Evolutionary conservation across 2,888 invertebrate species (phyloP), one percentile per base, ranked within the genome.

Genomic region (Cyaniris semiargus): DNA sequence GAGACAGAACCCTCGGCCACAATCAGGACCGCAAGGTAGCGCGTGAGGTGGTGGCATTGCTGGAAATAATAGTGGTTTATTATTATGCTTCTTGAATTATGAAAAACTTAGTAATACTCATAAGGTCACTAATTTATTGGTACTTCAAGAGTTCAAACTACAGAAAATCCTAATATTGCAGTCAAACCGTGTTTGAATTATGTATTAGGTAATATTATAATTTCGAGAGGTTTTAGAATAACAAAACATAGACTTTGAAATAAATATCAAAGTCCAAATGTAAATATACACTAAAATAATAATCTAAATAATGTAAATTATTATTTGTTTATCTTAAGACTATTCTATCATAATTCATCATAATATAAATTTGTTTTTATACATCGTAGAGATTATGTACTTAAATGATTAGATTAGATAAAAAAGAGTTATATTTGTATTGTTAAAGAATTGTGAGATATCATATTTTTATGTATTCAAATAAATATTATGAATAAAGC

Each of bases 1-100:
- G 0, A 84, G 83, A 79, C 91, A 91, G 80, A 80, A 80, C 0
- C 86, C 87, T 0, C 84, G 85, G 1, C 90, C 88, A 78, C 91
- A 91, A 80, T 84, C 81, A 0, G 90, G 89, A 0, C 91, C 90
- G 79, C 91, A 91, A 1, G 90, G 90, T 34, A 83, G 75, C 3
- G 84, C 82, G 83, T 90, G 88, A 0, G 90, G 91, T 0, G 90
- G 89, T 2, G 88, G 85, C 92, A 92, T 91, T 70, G 23, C 89
- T 91, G 84, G 7, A 84, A 88, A 31, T 34, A 53, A 18, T 53
- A 1, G 53, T 15, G 0, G 15, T 27, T 48, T 70, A 44, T 44
- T 18, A 21, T 31, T 27, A 48, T 34, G 21, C 10, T 48, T 48
- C 15, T 4, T 15, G 15, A 48, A 38, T 38, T 15, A 48, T 4